Evolutionary conservation across 2,113 vertebrate genomes (phyloP).

Genomic region (Mus spicilegus): DNA sequence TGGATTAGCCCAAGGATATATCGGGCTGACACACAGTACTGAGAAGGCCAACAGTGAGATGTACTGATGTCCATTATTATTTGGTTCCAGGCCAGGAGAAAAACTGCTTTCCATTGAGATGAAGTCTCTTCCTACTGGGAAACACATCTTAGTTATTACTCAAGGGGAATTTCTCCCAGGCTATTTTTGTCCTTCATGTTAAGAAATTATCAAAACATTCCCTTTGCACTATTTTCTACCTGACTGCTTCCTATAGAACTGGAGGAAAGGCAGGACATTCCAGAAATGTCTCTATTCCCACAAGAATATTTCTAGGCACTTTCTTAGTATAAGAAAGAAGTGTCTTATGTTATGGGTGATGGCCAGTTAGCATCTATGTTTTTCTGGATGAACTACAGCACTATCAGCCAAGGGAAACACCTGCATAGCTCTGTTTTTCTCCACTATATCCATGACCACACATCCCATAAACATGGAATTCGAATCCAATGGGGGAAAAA

Average conservation of each 20-base stretch:
- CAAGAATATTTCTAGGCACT: slow-evolving; percentile 70
- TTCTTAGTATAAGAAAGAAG: slow-evolving; percentile 71
- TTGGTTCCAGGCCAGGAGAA: not conserved
- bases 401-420: slow-evolving; percentile 84
- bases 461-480: slow-evolving; percentile 78
- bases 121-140: not conserved
- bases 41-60: not conserved
- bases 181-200: slow-evolving; percentile 31
- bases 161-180: not conserved
- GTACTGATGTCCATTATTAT: not conserved
- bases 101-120: slow-evolving; percentile 15
- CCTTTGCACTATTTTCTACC: slow-evolving; percentile 20
- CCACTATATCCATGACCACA: slow-evolving; percentile 33
- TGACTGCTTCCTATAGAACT: slow-evolving; percentile 25
- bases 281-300: slow-evolving; percentile 73
- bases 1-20: not conserved
- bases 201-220: slow-evolving; percentile 68
- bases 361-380: slow-evolving; percentile 73
- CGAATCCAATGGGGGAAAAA: slow-evolving; percentile 69
- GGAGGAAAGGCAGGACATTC: slow-evolving; percentile 67
- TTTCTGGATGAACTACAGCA: slow-evolving; percentile 64
- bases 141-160: slow-evolving; percentile 15
- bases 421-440: slow-evolving; percentile 74
- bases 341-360: slow-evolving; percentile 62
- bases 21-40: not conserved